These are phyloP conservation scores for Rhinolophus sinicus DNA, from an alignment of 2,113 vertebrate species.

Conservation along the genomic window DNA sequence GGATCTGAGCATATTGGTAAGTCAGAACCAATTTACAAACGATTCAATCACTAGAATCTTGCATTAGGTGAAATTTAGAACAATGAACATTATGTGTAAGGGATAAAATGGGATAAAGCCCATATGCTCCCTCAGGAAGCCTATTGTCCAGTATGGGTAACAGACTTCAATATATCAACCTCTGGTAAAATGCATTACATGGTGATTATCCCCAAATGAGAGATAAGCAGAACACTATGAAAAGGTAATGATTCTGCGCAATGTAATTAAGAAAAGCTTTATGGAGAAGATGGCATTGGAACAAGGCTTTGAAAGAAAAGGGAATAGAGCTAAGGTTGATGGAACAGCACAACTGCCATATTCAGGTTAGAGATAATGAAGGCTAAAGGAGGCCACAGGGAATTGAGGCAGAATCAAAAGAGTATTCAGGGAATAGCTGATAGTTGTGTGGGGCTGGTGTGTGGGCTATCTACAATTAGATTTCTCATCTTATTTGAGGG, in stretches of 20 bases:
- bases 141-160: background rate
- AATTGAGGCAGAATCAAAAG: background rate
- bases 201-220: constrained; percentile 25
- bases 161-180: background rate
- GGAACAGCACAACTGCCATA: background rate
- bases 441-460: background rate
- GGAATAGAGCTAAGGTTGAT: background rate
- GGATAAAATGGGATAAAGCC: background rate
- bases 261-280: constrained; percentile 33
- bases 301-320: constrained; percentile 40
- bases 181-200: background rate
- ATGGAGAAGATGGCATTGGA: background rate
- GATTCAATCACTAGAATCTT: background rate
- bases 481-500: constrained; percentile 38
- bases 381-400: background rate
- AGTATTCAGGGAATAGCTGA: background rate
- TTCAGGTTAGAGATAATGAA: background rate
- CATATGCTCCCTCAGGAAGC: background rate
- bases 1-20: background rate
- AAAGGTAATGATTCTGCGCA: constrained; percentile 46
- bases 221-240: background rate
- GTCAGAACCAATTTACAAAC: background rate
- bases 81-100: background rate
- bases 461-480: background rate
- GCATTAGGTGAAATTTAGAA: background rate